Percentiles rank a stretch among this genome's conserved stretches.
Conservation (phyloP, 1,140 invertebrate species). For the Ruditapes philippinarum region DNA sequence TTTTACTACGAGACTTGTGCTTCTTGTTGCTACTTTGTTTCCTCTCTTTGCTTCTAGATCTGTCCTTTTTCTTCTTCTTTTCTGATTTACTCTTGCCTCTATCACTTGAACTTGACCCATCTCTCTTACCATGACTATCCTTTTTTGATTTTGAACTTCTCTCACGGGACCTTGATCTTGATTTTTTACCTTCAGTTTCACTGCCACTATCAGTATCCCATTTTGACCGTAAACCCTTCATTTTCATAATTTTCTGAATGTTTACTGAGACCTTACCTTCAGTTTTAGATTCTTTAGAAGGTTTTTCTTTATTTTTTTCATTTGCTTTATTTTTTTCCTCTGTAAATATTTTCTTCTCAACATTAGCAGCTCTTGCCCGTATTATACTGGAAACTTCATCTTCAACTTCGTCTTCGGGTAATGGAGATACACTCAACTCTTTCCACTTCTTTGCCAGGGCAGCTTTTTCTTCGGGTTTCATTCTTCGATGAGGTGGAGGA, state of each 20-base stretch:
- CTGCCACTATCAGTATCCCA: constrained; percentile 49
- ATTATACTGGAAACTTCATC: not conserved
- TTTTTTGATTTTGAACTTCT: not conserved
- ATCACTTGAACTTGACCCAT: not conserved
- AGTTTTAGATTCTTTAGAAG: not conserved
- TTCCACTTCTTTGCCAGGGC: constrained; percentile 50
- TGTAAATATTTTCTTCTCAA: constrained; percentile 1
- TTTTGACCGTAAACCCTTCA: constrained; percentile 29
- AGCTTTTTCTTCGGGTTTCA: constrained; percentile 58
- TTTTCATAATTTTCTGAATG: constrained; percentile 11
- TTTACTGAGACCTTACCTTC: not conserved
- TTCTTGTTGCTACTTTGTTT: not conserved
- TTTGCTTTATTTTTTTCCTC: not conserved
- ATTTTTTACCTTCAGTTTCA: not conserved
- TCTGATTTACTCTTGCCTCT: not conserved
- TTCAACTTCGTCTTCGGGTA: not conserved
- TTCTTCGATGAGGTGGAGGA: constrained; percentile 49
- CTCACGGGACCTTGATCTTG: constrained; percentile 1
- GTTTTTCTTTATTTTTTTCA: not conserved
- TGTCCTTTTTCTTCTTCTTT: not conserved
- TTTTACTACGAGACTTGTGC: not conserved
- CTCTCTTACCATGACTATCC: not conserved
- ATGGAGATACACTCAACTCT: constrained; percentile 1
- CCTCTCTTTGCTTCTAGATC: not conserved
- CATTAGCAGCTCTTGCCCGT: not conserved